Evolutionary conservation across 2,888 invertebrate genomes (phyloP).

Genomic region (Apocheima hispidaria): DNA sequence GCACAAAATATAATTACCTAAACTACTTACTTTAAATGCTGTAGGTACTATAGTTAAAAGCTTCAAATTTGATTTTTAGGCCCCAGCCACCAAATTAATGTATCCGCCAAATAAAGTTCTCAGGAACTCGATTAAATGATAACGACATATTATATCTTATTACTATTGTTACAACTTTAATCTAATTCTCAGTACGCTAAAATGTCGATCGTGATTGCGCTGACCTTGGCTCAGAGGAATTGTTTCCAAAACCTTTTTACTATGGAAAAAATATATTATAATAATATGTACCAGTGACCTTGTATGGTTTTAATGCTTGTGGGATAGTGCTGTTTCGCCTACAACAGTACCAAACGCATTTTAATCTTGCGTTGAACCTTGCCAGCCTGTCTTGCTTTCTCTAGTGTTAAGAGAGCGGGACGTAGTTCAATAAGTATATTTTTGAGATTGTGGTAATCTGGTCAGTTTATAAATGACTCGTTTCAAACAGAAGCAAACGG

Average conservation of each 20-base stretch:
- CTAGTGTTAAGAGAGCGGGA: too few relatives aligned
- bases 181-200: conserved; percentile 28
- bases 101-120: background rate
- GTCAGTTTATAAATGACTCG: too few relatives aligned
- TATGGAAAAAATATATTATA: conserved; percentile 24
- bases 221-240: conserved; percentile 47
- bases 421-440: too few relatives aligned
- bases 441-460: too few relatives aligned
- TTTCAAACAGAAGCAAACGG: too few relatives aligned
- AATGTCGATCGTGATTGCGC: conserved; percentile 45
- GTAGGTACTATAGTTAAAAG: background rate
- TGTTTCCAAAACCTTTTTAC: conserved; percentile 34
- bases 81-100: background rate
- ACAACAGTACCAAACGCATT: background rate
- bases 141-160: background rate
- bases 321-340: conserved; percentile 52
- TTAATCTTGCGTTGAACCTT: too few relatives aligned
- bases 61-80: background rate
- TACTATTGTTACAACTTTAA: conserved; percentile 23
- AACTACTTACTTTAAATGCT: background rate
- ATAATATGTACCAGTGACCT: conserved; percentile 58
- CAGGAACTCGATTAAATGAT: conserved; percentile 2
- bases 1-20: background rate
- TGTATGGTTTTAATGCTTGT: conserved; percentile 65
- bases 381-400: too few relatives aligned